Conservation (phyloP, 2,113 vertebrate species). For the Porphyrio hochstetteri region DNA sequence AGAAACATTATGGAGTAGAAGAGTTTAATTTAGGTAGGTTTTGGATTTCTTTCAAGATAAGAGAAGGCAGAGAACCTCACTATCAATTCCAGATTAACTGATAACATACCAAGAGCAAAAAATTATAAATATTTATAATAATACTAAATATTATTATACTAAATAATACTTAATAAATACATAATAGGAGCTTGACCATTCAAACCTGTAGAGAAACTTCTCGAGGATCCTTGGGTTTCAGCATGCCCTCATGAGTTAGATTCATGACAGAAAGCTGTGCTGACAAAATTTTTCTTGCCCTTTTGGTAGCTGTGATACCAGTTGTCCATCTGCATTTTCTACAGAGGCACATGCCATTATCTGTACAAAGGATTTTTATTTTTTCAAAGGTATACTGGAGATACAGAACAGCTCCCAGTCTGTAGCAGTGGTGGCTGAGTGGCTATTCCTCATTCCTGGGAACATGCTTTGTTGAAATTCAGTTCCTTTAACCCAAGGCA, state of each 20-base stretch:
- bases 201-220: background rate
- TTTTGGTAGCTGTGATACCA: background rate
- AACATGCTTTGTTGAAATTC: background rate
- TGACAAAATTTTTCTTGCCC: background rate
- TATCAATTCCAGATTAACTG: background rate
- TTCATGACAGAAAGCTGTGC: background rate
- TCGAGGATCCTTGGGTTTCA: background rate
- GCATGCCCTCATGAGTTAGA: too few species aligned
- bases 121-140: background rate
- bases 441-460: background rate
- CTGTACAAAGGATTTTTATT: background rate
- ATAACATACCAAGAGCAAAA: background rate
- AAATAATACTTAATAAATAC: background rate
- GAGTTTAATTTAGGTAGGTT: background rate
- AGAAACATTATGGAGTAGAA: background rate
- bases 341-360: rapidly evolving
- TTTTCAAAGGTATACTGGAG: rapidly evolving
- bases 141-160: too few species aligned
- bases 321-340: background rate
- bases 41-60: background rate
- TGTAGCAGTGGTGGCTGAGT: background rate
- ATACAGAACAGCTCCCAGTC: background rate
- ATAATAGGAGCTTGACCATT: background rate
- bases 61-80: background rate
- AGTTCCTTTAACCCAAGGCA: background rate